Percentiles rank a stretch among this genome's conserved stretches.
phyloP scores from a whole-genome alignment of 2,888 invertebrate species.

The Crioceris asparagi region DNA sequence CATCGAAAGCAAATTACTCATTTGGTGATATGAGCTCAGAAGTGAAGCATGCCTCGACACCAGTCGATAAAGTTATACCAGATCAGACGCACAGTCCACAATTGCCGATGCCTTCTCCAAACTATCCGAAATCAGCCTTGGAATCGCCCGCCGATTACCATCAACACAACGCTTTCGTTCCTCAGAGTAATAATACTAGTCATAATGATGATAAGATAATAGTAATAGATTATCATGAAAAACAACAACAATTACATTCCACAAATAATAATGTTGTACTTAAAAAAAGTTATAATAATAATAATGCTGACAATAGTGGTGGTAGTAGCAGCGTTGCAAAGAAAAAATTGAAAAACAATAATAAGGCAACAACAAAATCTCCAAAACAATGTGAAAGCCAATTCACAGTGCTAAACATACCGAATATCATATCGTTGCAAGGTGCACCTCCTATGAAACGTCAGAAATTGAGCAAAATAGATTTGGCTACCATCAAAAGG shows the following conservation, averaged over 20 bases:
- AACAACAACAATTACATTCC: no score
- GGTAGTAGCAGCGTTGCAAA: no score
- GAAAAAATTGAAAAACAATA: no score
- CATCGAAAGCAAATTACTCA: no score
- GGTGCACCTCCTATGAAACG: conserved; percentile 21
- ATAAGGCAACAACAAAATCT: no score
- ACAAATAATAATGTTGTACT: no score
- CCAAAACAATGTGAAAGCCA: conserved; percentile 12
- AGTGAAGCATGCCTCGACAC: conserved; percentile 34
- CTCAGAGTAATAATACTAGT: conserved; percentile 33
- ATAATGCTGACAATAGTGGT: no score
- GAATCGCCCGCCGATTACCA: conserved; percentile 25
- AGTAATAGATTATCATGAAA: no score
- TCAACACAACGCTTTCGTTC: conserved; percentile 21
- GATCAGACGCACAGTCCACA: conserved; percentile 33
- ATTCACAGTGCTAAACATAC: conserved; percentile 35
- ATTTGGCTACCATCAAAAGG: conserved; percentile 33
- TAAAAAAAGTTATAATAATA: no score
- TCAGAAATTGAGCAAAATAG: conserved; percentile 36
- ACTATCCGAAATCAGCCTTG: conserved; percentile 30
- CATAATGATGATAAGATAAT: conserved; percentile 21
- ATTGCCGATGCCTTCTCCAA: conserved; percentile 34
- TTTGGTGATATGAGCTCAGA: conserved; percentile 29
- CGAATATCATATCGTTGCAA: conserved; percentile 27
- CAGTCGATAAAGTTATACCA: conserved; percentile 18